phyloP scores from a whole-genome alignment of 2,113 vertebrate genomes.

The Festucalex cinctus region DNA sequence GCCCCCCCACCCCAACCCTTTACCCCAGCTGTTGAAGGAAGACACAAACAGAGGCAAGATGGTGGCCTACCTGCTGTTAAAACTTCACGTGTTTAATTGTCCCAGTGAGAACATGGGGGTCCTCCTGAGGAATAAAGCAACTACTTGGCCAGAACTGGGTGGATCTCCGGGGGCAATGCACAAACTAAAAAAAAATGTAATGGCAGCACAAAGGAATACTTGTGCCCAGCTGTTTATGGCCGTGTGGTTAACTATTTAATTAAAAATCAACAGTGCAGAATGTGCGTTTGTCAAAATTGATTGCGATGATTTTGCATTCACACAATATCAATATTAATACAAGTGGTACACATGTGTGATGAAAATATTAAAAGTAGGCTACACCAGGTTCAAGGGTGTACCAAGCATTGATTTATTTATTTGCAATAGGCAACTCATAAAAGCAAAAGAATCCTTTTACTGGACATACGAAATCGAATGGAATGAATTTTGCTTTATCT shows the following conservation, averaged over 20 bases:
- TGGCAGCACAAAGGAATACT: conserved; percentile 2
- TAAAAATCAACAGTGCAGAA: neutral
- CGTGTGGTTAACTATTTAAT: neutral
- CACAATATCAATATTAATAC: too few species aligned
- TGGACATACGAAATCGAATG: too few species aligned
- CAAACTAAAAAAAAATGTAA: conserved; percentile 20
- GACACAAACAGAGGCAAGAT: conserved; percentile 59
- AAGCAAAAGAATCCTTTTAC: too few species aligned
- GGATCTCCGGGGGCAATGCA: conserved; percentile 56
- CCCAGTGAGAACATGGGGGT: conserved; percentile 43
- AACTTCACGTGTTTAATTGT: conserved; percentile 66
- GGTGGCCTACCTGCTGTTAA: conserved; percentile 68
- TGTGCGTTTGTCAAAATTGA: too few species aligned
- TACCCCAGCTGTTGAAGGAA: conserved; percentile 49
- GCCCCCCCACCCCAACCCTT: too few species aligned
- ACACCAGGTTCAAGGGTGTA: too few species aligned
- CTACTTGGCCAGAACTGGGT: conserved; percentile 66
- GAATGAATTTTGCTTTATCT: too few species aligned
- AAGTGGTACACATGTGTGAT: too few species aligned
- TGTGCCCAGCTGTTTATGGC: neutral
- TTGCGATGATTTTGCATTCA: too few species aligned
- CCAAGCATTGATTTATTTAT: too few species aligned
- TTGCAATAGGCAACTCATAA: too few species aligned
- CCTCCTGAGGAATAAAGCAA: conserved; percentile 66
- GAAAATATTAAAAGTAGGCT: too few species aligned